Conservation (phyloP, 2,888 invertebrate genomes). For the Lysandra bellargus region DNA sequence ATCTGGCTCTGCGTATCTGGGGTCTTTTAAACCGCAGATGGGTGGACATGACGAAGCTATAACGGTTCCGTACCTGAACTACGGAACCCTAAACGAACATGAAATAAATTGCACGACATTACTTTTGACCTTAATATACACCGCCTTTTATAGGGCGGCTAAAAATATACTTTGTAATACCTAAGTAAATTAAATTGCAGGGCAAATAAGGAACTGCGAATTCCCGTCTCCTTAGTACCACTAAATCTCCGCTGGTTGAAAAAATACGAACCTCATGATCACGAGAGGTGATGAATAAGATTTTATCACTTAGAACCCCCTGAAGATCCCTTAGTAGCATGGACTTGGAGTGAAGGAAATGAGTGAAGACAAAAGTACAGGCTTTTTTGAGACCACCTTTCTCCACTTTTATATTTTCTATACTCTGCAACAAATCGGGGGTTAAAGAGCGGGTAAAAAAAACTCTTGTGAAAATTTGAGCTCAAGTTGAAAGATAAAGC, state of each 20-base stretch:
- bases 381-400: background rate
- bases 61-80: too few relatives aligned
- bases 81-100: too few relatives aligned
- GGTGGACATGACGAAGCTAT: too few relatives aligned
- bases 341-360: conserved; percentile 31
- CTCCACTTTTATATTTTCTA: background rate
- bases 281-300: conserved; percentile 58
- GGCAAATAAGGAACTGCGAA: conserved; percentile 67
- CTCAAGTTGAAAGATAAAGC: background rate
- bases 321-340: conserved; percentile 47
- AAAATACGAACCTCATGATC: conserved; percentile 53
- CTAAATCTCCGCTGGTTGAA: conserved; percentile 68
- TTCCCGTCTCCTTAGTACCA: conserved; percentile 73
- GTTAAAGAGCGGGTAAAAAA: too few relatives aligned
- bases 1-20: too few relatives aligned
- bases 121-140: background rate
- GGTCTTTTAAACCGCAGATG: too few relatives aligned
- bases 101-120: background rate
- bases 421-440: background rate
- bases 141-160: background rate
- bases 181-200: conserved; percentile 61
- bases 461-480: background rate
- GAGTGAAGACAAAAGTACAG: background rate
- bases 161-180: conserved; percentile 8
- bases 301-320: conserved; percentile 56